Percentiles rank a stretch among this genome's conserved stretches.
Evolutionary conservation across 2,888 invertebrate species (phyloP).

Genomic region (Amphipoea lucens): DNA sequence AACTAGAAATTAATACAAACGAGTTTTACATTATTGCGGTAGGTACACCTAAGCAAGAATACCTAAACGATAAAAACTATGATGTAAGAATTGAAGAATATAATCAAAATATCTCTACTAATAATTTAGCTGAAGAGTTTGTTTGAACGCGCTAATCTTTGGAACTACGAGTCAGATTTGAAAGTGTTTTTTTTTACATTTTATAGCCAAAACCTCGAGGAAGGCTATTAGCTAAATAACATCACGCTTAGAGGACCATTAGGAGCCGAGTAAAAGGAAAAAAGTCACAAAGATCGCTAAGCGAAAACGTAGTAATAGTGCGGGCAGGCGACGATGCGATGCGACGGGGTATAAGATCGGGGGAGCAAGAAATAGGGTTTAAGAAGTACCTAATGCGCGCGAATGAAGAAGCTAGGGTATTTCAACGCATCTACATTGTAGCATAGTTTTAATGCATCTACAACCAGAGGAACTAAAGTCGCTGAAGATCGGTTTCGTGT

Average conservation of each 20-base stretch:
- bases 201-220: neutral
- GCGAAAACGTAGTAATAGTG: too few species aligned
- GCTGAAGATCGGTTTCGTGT: neutral
- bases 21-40: conserved; percentile 36
- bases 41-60: conserved; percentile 13
- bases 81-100: neutral
- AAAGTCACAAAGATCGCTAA: too few species aligned
- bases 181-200: neutral
- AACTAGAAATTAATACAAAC: conserved; percentile 35
- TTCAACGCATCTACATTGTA: conserved; percentile 12
- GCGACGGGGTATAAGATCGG: too few species aligned
- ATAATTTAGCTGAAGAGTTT: too few species aligned
- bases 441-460: conserved; percentile 5
- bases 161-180: neutral
- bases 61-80: neutral
- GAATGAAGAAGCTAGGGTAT: neutral
- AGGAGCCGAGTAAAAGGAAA: neutral
- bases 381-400: neutral
- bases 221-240: neutral
- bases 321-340: too few species aligned
- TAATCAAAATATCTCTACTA: neutral
- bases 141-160: neutral
- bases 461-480: neutral
- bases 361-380: neutral
- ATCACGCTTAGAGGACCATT: neutral